Base-by-base conservation (phyloP, 2,797 vertebrate genomes). In the Molossus molossus region DNA sequence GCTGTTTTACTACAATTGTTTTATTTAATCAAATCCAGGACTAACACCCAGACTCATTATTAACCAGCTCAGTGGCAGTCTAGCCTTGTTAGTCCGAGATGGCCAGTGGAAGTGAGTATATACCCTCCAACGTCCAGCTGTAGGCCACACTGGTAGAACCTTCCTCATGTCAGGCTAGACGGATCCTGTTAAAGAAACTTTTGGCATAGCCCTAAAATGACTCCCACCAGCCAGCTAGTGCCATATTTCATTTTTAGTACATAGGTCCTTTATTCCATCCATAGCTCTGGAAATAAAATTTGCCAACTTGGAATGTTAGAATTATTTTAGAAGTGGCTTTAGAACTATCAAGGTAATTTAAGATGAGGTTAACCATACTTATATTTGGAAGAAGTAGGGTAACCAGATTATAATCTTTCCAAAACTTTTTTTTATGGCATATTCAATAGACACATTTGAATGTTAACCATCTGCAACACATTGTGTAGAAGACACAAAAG, bases 331-430 rank as follows among this genome's bases (percentile, higher is more conserved):
- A 95, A 81, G 45, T 81, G 29, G 40, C 65, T 75, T 94, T 85
- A 86, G 87, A 82, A 53, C 53, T 33, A 93, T 90, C 58, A 94
- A 64, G 23, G 37, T 87, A 96, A 94, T 91, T 96, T 96, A 95
- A 86, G 85, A 62, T 84, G 76, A 94, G 37, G 84, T 94, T 94
- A 90, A 86, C 70, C 60, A 87, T 84, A 81, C 58, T 77, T 90
- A 13, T 70, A 6, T 92, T 92, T 94, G 69, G 60, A 90, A 93
- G n/a, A 94, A 90, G 70, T 69, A 25, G n/a, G 57, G 37, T 77
- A 90, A 90, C 64, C 21, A 58, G 33, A 15, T 70, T 58, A 29
- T 0, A 57, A 3, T 79, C 57, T 94, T 95, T 83, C 58, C 33
- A 67, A 58, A 82, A 87, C 20, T 75, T 27, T 82, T 82, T 76